Percentiles rank a stretch among this genome's conserved stretches.
phyloP scores from a whole-genome alignment of 2,113 vertebrate genomes.

The Scophthalmus maximus region DNA sequence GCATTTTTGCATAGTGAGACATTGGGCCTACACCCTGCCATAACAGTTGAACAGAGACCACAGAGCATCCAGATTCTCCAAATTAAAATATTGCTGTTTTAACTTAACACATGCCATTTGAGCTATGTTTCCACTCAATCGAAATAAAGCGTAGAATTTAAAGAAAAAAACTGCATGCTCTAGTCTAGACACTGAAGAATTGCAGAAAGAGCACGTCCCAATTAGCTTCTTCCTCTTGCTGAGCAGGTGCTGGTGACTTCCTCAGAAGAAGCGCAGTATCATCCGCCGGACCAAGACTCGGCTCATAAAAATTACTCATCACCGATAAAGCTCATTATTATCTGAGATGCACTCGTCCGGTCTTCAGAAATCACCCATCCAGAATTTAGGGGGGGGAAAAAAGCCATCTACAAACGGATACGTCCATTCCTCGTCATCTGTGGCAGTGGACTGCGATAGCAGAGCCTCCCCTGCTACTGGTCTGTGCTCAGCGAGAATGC shows the following conservation, averaged over 20 bases:
- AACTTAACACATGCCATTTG: slow-evolving; percentile 19
- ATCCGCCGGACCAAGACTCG: slow-evolving; percentile 26
- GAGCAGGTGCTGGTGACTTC: slow-evolving; percentile 43
- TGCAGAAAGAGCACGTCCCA: slow-evolving; percentile 20
- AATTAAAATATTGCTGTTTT: slow-evolving; percentile 20
- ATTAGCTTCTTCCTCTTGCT: slow-evolving; percentile 45
- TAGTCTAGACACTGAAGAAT: slow-evolving; percentile 24
- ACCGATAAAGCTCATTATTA: slow-evolving; percentile 2
- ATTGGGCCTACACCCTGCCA: slow-evolving; percentile 33
- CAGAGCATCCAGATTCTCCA: not conserved
- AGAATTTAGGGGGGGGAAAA: slow-evolving; percentile 5
- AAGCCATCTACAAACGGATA: slow-evolving; percentile 27
- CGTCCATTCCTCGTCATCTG: slow-evolving; percentile 29
- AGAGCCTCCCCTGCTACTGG: slow-evolving; percentile 55
- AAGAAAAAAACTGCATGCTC: slow-evolving; percentile 8
- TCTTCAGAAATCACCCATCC: slow-evolving; percentile 43
- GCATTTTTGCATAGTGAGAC: slow-evolving; percentile 12
- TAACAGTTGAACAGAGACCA: slow-evolving; percentile 23
- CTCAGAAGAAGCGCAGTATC: slow-evolving; percentile 10
- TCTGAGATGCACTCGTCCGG: slow-evolving; percentile 20
- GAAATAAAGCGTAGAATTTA: slow-evolving; percentile 13
- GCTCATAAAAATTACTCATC: slow-evolving; percentile 32
- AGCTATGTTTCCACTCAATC: slow-evolving; percentile 12
- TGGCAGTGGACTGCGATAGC: slow-evolving; percentile 48
- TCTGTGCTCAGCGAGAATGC: slow-evolving; percentile 67